Percentiles rank a stretch among this genome's conserved stretches.
Conservation (phyloP, 2,113 vertebrate species). For the Gymnorhina tibicen region DNA sequence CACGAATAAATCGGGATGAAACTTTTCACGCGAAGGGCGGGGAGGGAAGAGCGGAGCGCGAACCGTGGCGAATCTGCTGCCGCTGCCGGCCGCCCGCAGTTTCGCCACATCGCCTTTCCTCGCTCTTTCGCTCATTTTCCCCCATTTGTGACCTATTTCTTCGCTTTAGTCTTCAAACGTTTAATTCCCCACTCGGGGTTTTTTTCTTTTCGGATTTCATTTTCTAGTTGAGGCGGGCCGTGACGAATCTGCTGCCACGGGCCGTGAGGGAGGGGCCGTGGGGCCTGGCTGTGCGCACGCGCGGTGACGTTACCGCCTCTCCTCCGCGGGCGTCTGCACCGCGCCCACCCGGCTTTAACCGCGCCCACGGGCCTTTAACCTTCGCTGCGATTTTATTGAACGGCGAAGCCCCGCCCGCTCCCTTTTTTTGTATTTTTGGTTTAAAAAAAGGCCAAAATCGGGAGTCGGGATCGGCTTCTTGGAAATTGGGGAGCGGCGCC, state of each 20-base stretch:
- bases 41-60: too few relatives aligned
- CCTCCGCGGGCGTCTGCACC: neutral
- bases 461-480: too few relatives aligned
- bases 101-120: neutral
- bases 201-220: neutral
- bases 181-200: too few relatives aligned
- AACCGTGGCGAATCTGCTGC: neutral
- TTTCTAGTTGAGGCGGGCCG: neutral
- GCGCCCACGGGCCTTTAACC: neutral
- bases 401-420: neutral
- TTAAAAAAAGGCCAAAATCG: neutral
- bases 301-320: neutral
- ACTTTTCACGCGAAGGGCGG: too few relatives aligned
- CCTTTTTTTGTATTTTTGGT: neutral
- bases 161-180: rapidly evolving
- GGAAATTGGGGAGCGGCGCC: neutral
- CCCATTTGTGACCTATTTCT: neutral
- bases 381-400: neutral
- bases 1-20: neutral
- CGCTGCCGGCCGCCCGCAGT: neutral
- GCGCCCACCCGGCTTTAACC: neutral
- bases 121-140: neutral
- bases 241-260: neutral
- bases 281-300: neutral
- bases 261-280: neutral